Conservation (phyloP, 1,140 invertebrate genomes). For the Ips nitidus region DNA sequence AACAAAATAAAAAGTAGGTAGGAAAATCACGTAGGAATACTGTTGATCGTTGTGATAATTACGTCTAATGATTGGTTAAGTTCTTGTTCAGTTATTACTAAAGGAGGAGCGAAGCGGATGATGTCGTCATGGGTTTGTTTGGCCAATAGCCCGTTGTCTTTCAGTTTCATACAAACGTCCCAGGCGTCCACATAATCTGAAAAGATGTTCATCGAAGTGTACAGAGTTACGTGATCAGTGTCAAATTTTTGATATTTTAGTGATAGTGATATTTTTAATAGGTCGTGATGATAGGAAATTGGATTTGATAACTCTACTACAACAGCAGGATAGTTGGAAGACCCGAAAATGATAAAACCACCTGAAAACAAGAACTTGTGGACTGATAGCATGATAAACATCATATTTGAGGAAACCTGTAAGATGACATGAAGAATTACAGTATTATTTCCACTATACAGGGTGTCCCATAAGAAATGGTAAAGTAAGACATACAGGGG, state of each 20-base stretch:
- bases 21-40: constrained; percentile 21
- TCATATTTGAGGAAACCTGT: too few relatives aligned
- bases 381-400: too few relatives aligned
- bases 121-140: constrained; percentile 94
- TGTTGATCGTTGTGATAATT: constrained; percentile 67
- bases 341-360: too few relatives aligned
- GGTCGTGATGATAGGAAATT: neutral
- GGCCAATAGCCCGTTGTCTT: constrained; percentile 87
- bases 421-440: too few relatives aligned
- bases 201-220: constrained; percentile 26
- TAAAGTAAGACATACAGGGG: too few relatives aligned
- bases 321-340: neutral
- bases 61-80: constrained; percentile 79
- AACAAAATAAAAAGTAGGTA: too few relatives aligned
- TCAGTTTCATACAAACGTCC: constrained; percentile 86
- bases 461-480: too few relatives aligned
- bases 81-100: constrained; percentile 84
- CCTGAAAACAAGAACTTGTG: too few relatives aligned
- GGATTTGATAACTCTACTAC: constrained; percentile 1
- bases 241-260: too few relatives aligned
- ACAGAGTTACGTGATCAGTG: neutral
- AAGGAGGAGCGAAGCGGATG: constrained; percentile 92
- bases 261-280: neutral
- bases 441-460: too few relatives aligned
- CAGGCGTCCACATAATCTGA: constrained; percentile 60